Evolutionary conservation across 2,113 vertebrate species (phyloP), one percentile per base, ranked within the genome.

Genomic region (Nyctibius bracteatus): DNA sequence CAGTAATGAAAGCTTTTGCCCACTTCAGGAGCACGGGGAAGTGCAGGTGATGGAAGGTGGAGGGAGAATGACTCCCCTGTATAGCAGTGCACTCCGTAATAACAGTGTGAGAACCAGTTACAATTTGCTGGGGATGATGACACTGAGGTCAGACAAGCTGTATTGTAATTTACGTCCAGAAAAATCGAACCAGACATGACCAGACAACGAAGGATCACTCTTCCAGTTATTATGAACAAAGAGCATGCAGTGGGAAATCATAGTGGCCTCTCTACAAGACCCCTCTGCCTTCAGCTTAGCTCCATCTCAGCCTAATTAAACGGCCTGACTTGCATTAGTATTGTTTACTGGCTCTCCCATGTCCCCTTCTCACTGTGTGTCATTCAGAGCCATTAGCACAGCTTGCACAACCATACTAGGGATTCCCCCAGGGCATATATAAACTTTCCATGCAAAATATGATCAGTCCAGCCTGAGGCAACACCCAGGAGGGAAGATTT

Each of bases 171-270:
- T 96, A 89, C 37, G 12, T 92, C 58, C 90, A 86, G 85, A 81
- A 92, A 96, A 96, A 96, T 92, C 78, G 81, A 95, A 88, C 87
- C 87, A 96, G 93, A 93, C 93, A 92, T 71, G 92, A 92, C 87
- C 94, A 96, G 95, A 83, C 93, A 96, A 94, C 41, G 70, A 77
- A 86, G 62, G 81, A 95, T 85, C 88, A 81, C 73, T 96, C 67
- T 91, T 86, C 13, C 71, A 81, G 94, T 90, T 90, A 90, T 92
- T 95, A 95, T 18, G 93, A 96, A 80, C 81, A 95, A 94, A 91
- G 71, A 95, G 63, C 66, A 86, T 66, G 63, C 55, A 94, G 84
- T 3, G 5, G 84, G 33, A 95, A 95, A 92, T 85, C 83, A 91
- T 18, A 85, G 78, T 92, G 70, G 46, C 88, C 77, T 87, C 86